Base-by-base conservation (phyloP, 2,888 invertebrate genomes). In the Thymelicus acteon region DNA sequence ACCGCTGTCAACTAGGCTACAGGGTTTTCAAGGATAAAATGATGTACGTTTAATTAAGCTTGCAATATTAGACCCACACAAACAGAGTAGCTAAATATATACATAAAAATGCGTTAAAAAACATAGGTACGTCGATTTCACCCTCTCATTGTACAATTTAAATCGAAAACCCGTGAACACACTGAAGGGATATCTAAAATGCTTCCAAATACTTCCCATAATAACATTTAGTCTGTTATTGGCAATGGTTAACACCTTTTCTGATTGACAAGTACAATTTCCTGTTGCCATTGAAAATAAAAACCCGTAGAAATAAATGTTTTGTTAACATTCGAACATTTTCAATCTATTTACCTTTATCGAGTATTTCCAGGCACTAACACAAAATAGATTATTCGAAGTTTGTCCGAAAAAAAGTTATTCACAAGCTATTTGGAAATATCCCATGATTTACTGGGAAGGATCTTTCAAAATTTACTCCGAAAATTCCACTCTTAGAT, bases 81-180 rank as follows among this genome's bases (percentile, higher is more conserved):
- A 19, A 19, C 19, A 19, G 2, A 19, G 19, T 19, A 19, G 19
- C 19, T 19, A 19, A 19, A 19, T 19, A 19, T 19, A 19, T 19
- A 2, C 2, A 19, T 19, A 19, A 19, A 19, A 19, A 19, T 19
- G 19, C 19, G 19, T 19, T 19, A 1, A 19, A 19, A 19, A 19
- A 19, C 19, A 19, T 19, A 19, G 19, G 62, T 31, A 68, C 60
- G 70, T 64, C 64, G 48, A 40, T 54, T 39, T 64, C 57, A 44
- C 44, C 10, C 40, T 24, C 63, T 24, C 49, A 70, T 70, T 60
- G 70, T 71, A 15, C 31, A 71, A 71, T 52, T 71, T 71, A 65
- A 71, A 71, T 65, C 60, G 70, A 71, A 71, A 52, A 52, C 60
- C 60, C 60, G n/a, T 31, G 31, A 69, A 69, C 57, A 61, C 52